Base-by-base conservation (phyloP, 2,113 vertebrate species). In the Pygathrix nemaeus region DNA sequence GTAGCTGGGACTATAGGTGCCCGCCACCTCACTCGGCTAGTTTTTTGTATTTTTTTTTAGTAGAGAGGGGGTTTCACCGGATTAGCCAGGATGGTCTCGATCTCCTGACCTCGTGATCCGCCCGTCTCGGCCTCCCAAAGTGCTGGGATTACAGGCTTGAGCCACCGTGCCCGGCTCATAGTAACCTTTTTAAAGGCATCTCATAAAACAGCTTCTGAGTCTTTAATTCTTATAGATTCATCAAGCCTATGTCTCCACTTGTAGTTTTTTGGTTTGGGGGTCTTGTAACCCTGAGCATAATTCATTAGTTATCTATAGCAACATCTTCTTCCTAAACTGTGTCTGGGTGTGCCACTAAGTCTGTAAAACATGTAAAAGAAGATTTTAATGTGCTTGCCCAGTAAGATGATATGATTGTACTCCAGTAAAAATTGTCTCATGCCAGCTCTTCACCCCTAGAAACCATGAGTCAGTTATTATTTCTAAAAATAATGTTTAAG, bases 401-500 rank as follows among this genome's bases (percentile, higher is more conserved):
- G 90, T 64, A 83, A 73, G 8, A 32, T 14, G n/a, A 59, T 9
- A 13, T 38, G n/a, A 68, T 59, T 68, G 16, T 52, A 0, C 27
- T 0, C 0, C 10, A 45, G 38, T 43, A 76, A 2, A 55, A 12
- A 50, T 17, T n/a, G 35, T 80, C 68, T 76, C 9, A 0, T 35
- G 32, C 72, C 6, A 27, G n/a, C 30, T 16, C 32, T 48, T 79
- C 48, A 38, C 50, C 50, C 90, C 66, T 0, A n/a, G 57, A 50
- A 88, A 61, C 32, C 55, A 40, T 5, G 70, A 87, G 21, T 68
- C 59, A 38, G 21, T 52, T 27, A 9, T 40, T 76, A 35, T 91
- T 92, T 88, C 35, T 59, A 93, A 97, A 93, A 88, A 72, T 85
- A 68, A n/a, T 35, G 3, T 64, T 83, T 80, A 13, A 6, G 93